These are phyloP conservation scores for Chionoecetes opilio DNA, from an alignment of 1,140 invertebrate genomes.

Conservation along the genomic window DNA sequence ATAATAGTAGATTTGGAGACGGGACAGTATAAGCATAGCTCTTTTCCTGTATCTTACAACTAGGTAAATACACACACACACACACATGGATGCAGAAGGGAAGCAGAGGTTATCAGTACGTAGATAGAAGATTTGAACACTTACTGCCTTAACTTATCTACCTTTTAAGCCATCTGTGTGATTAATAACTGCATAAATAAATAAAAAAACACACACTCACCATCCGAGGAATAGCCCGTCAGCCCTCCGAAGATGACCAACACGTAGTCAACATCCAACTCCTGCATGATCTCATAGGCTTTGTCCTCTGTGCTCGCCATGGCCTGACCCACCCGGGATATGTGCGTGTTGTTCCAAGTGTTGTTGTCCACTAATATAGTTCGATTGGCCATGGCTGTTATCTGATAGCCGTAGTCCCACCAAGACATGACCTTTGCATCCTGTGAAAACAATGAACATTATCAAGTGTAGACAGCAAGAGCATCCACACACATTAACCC, in stretches of 20 bases:
- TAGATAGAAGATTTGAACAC: background rate
- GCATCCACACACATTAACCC: too few relatives aligned
- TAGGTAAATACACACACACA: too few relatives aligned
- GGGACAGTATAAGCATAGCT: too few relatives aligned
- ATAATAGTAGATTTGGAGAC: too few relatives aligned
- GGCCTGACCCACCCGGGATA: constrained; percentile 97
- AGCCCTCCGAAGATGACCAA: constrained; percentile 99
- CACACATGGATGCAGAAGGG: too few relatives aligned
- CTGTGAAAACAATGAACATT: constrained; percentile 40
- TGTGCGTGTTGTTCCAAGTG: constrained; percentile 99
- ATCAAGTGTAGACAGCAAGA: too few relatives aligned
- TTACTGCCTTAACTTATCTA: too few relatives aligned
- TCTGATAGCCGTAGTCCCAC: constrained; percentile 99
- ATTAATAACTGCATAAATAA: too few relatives aligned
- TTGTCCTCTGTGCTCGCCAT: constrained; percentile 98
- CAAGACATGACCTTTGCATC: constrained; percentile 97
- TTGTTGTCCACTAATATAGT: constrained; percentile 99
- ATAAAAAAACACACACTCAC: constrained; percentile 87
- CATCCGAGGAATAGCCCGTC: constrained; percentile 99
- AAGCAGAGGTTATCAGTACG: too few relatives aligned
- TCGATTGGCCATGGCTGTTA: constrained; percentile 99
- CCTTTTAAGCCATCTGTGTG: too few relatives aligned
- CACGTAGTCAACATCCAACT: constrained; percentile 98
- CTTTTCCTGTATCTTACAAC: too few relatives aligned
- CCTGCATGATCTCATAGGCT: constrained; percentile 98